Percentiles rank a stretch among this genome's conserved stretches.
phyloP scores from a whole-genome alignment of 2,797 vertebrate species.

The Acrossocheilus fasciatus region DNA sequence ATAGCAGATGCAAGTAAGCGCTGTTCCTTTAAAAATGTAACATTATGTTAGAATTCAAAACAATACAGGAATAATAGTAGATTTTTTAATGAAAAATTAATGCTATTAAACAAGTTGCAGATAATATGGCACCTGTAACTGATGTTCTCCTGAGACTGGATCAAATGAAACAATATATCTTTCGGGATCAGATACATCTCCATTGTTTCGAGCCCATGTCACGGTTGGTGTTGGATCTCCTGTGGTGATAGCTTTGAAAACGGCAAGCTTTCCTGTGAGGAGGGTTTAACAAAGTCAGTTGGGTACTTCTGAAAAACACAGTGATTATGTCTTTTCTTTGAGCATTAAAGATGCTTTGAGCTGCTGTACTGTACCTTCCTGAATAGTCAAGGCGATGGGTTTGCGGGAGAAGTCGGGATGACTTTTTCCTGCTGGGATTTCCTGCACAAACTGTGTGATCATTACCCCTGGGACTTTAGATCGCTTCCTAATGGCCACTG shows the following conservation, averaged over 20 bases:
- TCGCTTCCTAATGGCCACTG: constrained; percentile 78
- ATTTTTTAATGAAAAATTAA: neutral
- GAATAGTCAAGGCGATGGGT: constrained; percentile 85
- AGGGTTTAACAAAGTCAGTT: neutral
- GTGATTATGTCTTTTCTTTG: neutral
- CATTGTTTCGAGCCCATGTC: constrained; percentile 79
- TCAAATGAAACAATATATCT: constrained; percentile 70
- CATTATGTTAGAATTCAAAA: neutral
- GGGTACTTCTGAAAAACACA: neutral
- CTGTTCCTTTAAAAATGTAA: neutral
- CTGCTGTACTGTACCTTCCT: constrained; percentile 80
- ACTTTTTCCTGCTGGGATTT: constrained; percentile 80
- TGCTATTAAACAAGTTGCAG: neutral
- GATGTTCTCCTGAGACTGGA: constrained; percentile 73
- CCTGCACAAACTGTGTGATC: constrained; percentile 82
- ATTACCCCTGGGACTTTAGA: constrained; percentile 84
- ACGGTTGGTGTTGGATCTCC: constrained; percentile 84
- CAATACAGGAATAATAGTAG: neutral
- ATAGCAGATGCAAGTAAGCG: neutral
- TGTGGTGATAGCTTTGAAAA: constrained; percentile 84
- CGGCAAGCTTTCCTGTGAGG: constrained; percentile 84
- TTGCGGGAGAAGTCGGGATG: constrained; percentile 86
- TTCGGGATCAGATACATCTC: constrained; percentile 72
- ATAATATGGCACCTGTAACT: constrained; percentile 81
- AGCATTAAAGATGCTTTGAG: neutral